Evolutionary conservation across 2,113 vertebrate genomes (phyloP), one percentile per base, ranked within the genome.

Genomic region (Mustelus asterias): DNA sequence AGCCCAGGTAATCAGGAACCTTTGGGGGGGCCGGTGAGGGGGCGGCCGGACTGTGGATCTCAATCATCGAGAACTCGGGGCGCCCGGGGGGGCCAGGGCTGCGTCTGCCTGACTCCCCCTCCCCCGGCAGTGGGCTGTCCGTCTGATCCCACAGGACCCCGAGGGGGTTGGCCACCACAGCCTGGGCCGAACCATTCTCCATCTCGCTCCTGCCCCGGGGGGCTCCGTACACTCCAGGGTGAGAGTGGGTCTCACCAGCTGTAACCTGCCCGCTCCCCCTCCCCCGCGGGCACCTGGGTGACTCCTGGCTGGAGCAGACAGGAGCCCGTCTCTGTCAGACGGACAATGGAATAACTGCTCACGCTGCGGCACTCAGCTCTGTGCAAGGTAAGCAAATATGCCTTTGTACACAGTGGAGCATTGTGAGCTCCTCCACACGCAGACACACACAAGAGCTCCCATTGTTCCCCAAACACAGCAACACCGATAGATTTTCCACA

Each of bases 1-100:
- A 98, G 69, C 96, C 37, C 97, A 98, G 1, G 96, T 98, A 97
- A 96, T 98, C 98, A 0, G 97, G 96, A 0, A 76, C 7, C 26
- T 9, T 76, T 8, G 26, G 70, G 8, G 70, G 26, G 29, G 24
- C 65, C 1, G 70, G 70, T 6, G 8, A 76, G 8, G 70, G 7
- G 8, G 26, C 0, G 1, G 6, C 6, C 7, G 9, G 26, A 6
- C 26, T 8, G 8, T 29, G 7, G 0, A 76, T 9, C 70, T 20
- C 16, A 67, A 67, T 16, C 0, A 16, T 3, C 6, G 10, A 1
- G 26, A 11, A 76, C 9, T 63, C 60, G 60, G 60, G 13, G 13
- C 10, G 60, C 13, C 9, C 60, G 6, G 60, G 8, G 60, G 60
- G 7, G 24, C 70, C 26, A 0, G 70, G 70, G 70, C 70, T 9